Evolutionary conservation across 2,888 invertebrate species (phyloP), one percentile per base, ranked within the genome.

Genomic region (Lysandra coridon): DNA sequence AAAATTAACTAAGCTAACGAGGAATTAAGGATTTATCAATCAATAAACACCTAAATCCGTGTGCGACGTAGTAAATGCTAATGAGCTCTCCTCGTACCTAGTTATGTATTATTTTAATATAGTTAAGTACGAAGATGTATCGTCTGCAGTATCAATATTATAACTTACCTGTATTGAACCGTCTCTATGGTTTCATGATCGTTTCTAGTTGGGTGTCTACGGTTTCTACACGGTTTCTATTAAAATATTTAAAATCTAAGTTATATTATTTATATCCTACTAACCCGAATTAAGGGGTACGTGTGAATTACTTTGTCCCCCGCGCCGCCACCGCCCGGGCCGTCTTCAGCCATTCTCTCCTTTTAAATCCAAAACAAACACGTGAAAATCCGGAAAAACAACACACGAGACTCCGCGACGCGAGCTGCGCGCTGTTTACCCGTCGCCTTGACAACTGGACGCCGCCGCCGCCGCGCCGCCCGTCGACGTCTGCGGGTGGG

Each of bases 241-340:
- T n/a, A 23, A 30, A 76, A 76, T 33, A 76, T 17, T 5, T 4
- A 53, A 23, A 75, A 30, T 30, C 1, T 62, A 62, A 40, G 10
- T 37, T 57, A 17, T 77, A 57, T 17, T 37, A 60, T 44, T 40
- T 40, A 40, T 4, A 33, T 12, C 23, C 10, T 33, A 30, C 95
- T 93, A 94, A 98, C 98, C 95, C 97, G 95, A 81, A 98, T 96
- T 80, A 98, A 92, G 62, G 98, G 97, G 95, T 98, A 98, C 2
- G 97, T 97, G 86, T 97, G 97, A 80, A 97, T 91, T 79, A 97
- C 95, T 94, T 97, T 97, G 87, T 97, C 97, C 78, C 94, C 90
- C 64, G 93, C 94, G 12, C 91, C 93, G 77, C 91, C 88, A 7
- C 88, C 86, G 17, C 88, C 84, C 23, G 83, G 86, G 17, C 82